Evolutionary conservation across 1,140 invertebrate genomes (phyloP).

Genomic region (Zaprionus lachaisei): DNA sequence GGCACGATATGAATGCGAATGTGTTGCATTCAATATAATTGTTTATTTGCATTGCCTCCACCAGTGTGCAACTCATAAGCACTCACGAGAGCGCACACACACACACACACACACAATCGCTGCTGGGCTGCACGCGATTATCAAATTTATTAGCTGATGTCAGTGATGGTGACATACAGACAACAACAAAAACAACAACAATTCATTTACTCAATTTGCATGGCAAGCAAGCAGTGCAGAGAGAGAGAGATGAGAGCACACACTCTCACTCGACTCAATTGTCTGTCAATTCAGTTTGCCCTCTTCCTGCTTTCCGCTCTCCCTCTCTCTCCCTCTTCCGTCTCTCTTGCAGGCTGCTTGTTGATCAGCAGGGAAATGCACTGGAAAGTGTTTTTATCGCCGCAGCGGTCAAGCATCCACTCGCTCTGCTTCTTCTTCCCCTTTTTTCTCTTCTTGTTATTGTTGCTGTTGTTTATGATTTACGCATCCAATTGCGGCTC

Average conservation of each 20-base stretch:
- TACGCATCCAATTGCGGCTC: conserved; percentile 41
- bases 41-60: conserved; percentile 12
- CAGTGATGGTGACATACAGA: conserved; percentile 42
- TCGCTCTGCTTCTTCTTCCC: background rate
- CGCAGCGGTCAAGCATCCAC: conserved; percentile 35
- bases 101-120: conserved; percentile 3
- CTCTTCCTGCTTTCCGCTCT: background rate
- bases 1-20: conserved; percentile 20
- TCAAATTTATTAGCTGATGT: conserved; percentile 77
- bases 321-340: conserved; percentile 1
- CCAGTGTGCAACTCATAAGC: background rate
- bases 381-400: conserved; percentile 61
- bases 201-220: conserved; percentile 39
- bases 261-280: conserved; percentile 3
- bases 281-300: background rate
- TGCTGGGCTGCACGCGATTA: conserved; percentile 65
- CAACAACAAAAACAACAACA: background rate
- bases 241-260: background rate
- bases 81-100: background rate
- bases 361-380: conserved; percentile 43
- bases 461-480: conserved; percentile 44
- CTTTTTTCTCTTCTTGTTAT: background rate
- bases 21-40: conserved; percentile 30
- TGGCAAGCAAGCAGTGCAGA: conserved; percentile 4
- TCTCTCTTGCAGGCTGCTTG: background rate